Percentiles rank a stretch among this genome's conserved stretches.
Conservation (phyloP, 2,888 invertebrate genomes). For the Melitaea athalia region DNA sequence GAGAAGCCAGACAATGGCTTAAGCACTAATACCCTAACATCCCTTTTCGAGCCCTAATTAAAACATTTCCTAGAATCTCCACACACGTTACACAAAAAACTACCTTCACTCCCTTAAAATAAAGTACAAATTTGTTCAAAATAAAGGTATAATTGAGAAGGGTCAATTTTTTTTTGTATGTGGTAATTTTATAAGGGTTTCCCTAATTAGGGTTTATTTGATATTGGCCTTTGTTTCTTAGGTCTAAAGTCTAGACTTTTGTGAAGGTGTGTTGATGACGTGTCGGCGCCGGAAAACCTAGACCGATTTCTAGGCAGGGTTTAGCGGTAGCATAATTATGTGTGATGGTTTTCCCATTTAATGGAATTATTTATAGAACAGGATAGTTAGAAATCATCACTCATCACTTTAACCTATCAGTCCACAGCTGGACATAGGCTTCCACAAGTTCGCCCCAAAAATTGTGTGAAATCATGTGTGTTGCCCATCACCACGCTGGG, state of each 20-base stretch:
- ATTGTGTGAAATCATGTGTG: too few relatives aligned
- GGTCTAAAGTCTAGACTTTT: constrained; percentile 4
- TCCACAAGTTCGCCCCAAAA: too few relatives aligned
- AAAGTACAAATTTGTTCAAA: constrained; percentile 13
- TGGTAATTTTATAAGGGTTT: constrained; percentile 18
- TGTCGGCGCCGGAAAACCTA: constrained; percentile 26
- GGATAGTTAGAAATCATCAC: too few relatives aligned
- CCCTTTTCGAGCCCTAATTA: constrained; percentile 15
- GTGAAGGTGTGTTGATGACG: neutral
- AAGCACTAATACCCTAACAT: constrained; percentile 11
- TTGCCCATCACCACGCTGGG: too few relatives aligned
- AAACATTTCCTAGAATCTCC: constrained; percentile 5
- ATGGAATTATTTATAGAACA: too few relatives aligned
- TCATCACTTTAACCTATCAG: too few relatives aligned
- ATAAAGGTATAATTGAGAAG: neutral
- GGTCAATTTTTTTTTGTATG: constrained; percentile 8
- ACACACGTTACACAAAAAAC: neutral
- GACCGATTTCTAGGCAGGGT: constrained; percentile 18
- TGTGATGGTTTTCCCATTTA: neutral
- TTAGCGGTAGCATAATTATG: neutral
- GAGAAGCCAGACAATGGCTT: constrained; percentile 8
- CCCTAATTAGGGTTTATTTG: constrained; percentile 15
- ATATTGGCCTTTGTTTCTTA: constrained; percentile 6
- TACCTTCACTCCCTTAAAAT: neutral
- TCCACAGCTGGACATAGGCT: too few relatives aligned